A percentile compares a stretch with the other conserved stretches of the same genome.
Evolutionary conservation across 2,113 vertebrate genomes (phyloP).

Genomic region (Anarhynchus alexandrinus): DNA sequence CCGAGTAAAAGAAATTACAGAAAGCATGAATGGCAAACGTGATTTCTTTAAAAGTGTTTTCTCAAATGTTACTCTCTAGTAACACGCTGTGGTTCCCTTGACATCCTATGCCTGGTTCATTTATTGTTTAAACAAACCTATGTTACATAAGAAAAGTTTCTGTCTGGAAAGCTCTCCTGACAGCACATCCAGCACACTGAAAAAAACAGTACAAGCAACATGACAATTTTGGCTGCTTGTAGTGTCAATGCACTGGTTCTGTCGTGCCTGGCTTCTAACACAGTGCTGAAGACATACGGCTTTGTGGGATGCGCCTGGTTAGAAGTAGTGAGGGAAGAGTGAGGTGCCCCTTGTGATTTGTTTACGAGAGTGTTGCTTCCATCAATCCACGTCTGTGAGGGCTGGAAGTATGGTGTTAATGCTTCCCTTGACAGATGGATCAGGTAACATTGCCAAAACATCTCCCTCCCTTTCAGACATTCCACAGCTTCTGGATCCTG

Average conservation of each 20-base stretch:
- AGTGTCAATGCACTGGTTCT: not conserved
- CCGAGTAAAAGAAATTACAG: not conserved
- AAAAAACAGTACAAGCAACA: not conserved
- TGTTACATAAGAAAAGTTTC: not conserved
- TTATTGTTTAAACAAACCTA: not conserved
- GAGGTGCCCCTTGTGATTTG: not conserved
- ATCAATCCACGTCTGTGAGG: not conserved
- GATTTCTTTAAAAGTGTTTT: not conserved
- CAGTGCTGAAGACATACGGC: not conserved
- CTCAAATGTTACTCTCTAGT: not conserved
- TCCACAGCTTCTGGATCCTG: constrained; percentile 46
- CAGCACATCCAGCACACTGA: not conserved
- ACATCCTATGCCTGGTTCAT: not conserved
- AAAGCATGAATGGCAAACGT: not conserved
- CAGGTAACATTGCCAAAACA: constrained; percentile 14
- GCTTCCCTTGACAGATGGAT: constrained; percentile 45
- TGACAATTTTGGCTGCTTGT: not conserved
- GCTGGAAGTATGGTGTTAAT: constrained; percentile 1
- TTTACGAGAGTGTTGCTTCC: constrained; percentile 20
- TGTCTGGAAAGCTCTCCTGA: not conserved
- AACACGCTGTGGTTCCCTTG: not conserved
- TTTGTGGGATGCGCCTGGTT: not conserved
- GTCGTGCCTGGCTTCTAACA: not conserved
- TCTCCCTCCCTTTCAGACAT: not conserved
- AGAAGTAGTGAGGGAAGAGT: not conserved